Evolutionary conservation across 2,888 invertebrate species (phyloP), one percentile per base, ranked within the genome.

Genomic region (Tachystola acroxantha): DNA sequence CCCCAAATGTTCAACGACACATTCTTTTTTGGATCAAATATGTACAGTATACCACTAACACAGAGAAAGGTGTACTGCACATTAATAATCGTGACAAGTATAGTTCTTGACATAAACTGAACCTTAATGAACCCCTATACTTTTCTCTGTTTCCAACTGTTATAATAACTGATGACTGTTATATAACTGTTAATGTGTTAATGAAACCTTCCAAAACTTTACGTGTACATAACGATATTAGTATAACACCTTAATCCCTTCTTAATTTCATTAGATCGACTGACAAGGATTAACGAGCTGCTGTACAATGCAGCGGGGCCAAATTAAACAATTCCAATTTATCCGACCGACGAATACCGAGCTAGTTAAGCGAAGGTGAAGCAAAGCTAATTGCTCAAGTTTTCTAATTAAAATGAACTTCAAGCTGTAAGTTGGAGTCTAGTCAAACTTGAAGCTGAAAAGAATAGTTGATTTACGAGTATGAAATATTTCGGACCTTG

Each of bases 251-350:
- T 14, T 32, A 30, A 41, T 32, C 41, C 35, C 13, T 36, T 37
- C 33, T 38, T 36, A 32, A 41, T 46, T 44, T 45, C 48, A 54
- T 48, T 49, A 57, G 37, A 48, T 48, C 45, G 45, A 55, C 49
- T 46, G 60, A 56, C 53, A 53, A 48, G 52, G 63, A 66, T 66
- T 60, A 64, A 65, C 59, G 60, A 60, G 16, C 48, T 39, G 13
- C 40, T 40, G 48, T 46, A 55, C 55, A 54, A 52, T 57, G 54
- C 54, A 56, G 46, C 46, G 46, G 37, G 45, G 48, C 48, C 45
- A 46, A 67, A 66, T 68, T 62, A 64, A 71, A 69, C 65, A 64
- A 67, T 69, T 69, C 63, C 60, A 69, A 70, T 68, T 69, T 69
- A 70, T 61, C 53, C 46, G 54, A 46, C 52, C 50, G 44, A 42